Percentiles rank a stretch among this genome's conserved stretches.
These are phyloP conservation scores for Pachymerium ferrugineum DNA, from an alignment of 2,888 invertebrate species.

Conservation along the genomic window DNA sequence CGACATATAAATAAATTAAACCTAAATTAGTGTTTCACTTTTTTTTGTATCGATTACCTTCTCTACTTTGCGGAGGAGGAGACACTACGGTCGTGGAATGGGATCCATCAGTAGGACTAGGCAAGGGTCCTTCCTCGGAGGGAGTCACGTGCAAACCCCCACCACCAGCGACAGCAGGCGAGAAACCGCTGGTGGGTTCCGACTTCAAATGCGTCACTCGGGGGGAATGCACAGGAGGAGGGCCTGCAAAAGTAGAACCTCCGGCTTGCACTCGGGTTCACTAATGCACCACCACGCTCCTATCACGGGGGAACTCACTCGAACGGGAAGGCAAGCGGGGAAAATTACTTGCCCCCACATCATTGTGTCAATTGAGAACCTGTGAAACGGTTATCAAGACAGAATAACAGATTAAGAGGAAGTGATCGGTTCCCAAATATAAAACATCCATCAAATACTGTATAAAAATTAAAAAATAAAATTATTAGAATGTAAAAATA, in stretches of 20 bases:
- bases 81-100: slow-evolving; percentile 42
- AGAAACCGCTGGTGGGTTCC: background rate
- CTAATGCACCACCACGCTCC: slow-evolving; percentile 32
- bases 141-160: slow-evolving; percentile 40
- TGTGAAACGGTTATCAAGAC: slow-evolving; percentile 8
- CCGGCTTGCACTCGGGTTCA: slow-evolving; percentile 23
- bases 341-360: background rate
- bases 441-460: background rate
- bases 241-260: slow-evolving; percentile 32
- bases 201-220: slow-evolving; percentile 43
- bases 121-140: slow-evolving; percentile 44
- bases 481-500: too few relatives aligned
- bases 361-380: slow-evolving; percentile 6
- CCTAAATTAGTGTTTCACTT: background rate
- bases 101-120: slow-evolving; percentile 43
- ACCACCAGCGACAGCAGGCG: slow-evolving; percentile 35
- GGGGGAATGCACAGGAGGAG: slow-evolving; percentile 45
- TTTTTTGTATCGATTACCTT: slow-evolving; percentile 39
- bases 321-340: too few relatives aligned
- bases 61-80: slow-evolving; percentile 40
- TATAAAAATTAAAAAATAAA: background rate
- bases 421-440: background rate
- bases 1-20: background rate
- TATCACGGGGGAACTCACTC: slow-evolving; percentile 30
- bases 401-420: slow-evolving; percentile 13